Base-by-base conservation (phyloP, 1,140 invertebrate species). In the Helicoverpa armigera region DNA sequence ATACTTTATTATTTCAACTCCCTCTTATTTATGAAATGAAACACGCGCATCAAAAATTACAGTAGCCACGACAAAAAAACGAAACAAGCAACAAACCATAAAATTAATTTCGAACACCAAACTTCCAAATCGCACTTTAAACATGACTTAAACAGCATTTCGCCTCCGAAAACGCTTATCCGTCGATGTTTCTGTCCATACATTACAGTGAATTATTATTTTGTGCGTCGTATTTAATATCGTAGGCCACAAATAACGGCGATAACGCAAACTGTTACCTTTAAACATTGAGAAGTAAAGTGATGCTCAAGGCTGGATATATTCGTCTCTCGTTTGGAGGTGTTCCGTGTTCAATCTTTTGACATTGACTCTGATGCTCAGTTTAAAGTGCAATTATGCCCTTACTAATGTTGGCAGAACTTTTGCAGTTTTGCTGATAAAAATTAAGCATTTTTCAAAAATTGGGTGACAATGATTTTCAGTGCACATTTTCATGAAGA, bases 271-370 rank as follows among this genome's bases (percentile, higher is more conserved):
- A 85, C 77, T 79, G 65, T 79, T 84, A 88, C 87, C 87, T 83
- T 87, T 70, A 85, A 83, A 83, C 74, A 77, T 84, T 63, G 60
- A 63, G 80, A 76, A 79, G 83, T 80, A 83, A 84, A 89, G 86
- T 87, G 85, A 82, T 84, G 18, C 79, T 88, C 90, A 93, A 91
- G 88, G 91, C 86, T 92, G 82, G 90, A 90, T 92, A 92, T 92
- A 87, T 92, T 91, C 80, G 85, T 83, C 85, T 82, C 58, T 73
- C 84, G 88, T 90, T 90, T 86, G 85, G 88, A 86, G 84, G 87
- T 73, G 63, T 84, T 84, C 81, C 83, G 87, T 87, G 85, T 86
- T 83, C 84, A 87, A 86, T 88, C 87, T 90, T 88, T 90, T 89
- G 89, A 88, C 89, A 90, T 90, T 77, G 75, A 76, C 75, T 65